Percentiles rank a stretch among this genome's conserved stretches.
These are phyloP conservation scores for Enteromius radiatus DNA, from an alignment of 2,797 vertebrate species.

Conservation along the genomic window DNA sequence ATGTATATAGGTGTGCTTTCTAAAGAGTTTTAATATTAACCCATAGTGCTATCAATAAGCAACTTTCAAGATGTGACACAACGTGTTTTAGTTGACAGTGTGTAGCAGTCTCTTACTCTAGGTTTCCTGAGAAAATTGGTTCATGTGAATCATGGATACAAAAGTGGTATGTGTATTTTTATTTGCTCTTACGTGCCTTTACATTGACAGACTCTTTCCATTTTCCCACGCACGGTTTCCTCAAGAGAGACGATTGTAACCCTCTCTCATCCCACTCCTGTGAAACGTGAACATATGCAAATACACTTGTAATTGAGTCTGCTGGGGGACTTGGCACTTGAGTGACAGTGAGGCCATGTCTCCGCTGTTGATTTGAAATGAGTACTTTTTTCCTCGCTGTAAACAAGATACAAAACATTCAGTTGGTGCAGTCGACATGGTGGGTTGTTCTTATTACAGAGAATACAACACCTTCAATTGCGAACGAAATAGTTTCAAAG, in stretches of 20 bases:
- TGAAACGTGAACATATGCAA: slow-evolving; percentile 70
- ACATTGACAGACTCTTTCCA: slow-evolving; percentile 60
- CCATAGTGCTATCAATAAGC: background rate
- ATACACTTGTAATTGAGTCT: slow-evolving; percentile 70
- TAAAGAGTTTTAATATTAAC: background rate
- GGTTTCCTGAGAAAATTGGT: slow-evolving; percentile 48
- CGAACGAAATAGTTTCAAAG: slow-evolving; percentile 22
- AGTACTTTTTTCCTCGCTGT: slow-evolving; percentile 21
- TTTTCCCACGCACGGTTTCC: slow-evolving; percentile 58
- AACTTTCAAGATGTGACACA: background rate
- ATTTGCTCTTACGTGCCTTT: slow-evolving; percentile 37
- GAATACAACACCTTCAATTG: slow-evolving; percentile 24
- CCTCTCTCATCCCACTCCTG: slow-evolving; percentile 62
- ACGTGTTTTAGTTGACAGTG: background rate
- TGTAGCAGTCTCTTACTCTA: slow-evolving; percentile 28
- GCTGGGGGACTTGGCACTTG: slow-evolving; percentile 36
- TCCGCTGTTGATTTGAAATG: slow-evolving; percentile 29
- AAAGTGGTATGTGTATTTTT: slow-evolving; percentile 3
- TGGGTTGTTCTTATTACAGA: slow-evolving; percentile 19
- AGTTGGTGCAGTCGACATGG: slow-evolving; percentile 1
- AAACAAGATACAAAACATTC: slow-evolving; percentile 34
- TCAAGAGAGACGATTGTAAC: slow-evolving; percentile 59
- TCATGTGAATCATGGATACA: slow-evolving; percentile 62
- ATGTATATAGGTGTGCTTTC: slow-evolving; percentile 18
- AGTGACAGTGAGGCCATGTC: slow-evolving; percentile 37